phyloP scores from a whole-genome alignment of 1,140 invertebrate species.

The Micrasema longulum region DNA sequence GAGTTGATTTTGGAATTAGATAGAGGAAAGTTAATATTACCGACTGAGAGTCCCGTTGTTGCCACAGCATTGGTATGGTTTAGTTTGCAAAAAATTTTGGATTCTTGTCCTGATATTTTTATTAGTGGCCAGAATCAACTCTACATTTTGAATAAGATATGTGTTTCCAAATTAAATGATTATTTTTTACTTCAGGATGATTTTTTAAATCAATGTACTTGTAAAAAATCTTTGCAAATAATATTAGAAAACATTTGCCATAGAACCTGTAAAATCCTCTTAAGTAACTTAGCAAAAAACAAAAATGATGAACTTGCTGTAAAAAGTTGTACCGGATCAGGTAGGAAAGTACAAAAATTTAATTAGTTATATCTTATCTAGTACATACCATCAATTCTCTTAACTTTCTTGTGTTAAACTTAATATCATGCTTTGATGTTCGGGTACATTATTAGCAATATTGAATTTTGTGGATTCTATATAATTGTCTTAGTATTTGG shows the following conservation, averaged over 20 bases:
- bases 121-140: slow-evolving; percentile 17
- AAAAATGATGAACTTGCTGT: slow-evolving; percentile 8
- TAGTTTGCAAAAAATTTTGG: slow-evolving; percentile 9
- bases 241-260: slow-evolving; percentile 9
- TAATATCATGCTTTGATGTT: too few relatives aligned
- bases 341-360: not conserved
- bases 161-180: slow-evolving; percentile 4
- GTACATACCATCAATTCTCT: too few relatives aligned
- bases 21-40: slow-evolving; percentile 11
- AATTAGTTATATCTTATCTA: too few relatives aligned
- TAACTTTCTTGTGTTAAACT: too few relatives aligned
- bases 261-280: not conserved
- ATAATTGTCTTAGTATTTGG: too few relatives aligned
- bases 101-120: slow-evolving; percentile 9
- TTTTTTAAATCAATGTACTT: not conserved
- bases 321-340: not conserved
- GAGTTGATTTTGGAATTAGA: slow-evolving; percentile 9
- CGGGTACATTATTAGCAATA: too few relatives aligned
- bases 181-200: not conserved
- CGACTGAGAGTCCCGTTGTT: slow-evolving; percentile 5
- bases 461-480: too few relatives aligned
- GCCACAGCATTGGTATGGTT: not conserved
- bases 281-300: slow-evolving; percentile 15
- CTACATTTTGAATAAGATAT: not conserved
- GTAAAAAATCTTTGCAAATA: slow-evolving; percentile 12